Conservation (phyloP, 2,797 vertebrate species). For the Sebastes hubbsi region DNA sequence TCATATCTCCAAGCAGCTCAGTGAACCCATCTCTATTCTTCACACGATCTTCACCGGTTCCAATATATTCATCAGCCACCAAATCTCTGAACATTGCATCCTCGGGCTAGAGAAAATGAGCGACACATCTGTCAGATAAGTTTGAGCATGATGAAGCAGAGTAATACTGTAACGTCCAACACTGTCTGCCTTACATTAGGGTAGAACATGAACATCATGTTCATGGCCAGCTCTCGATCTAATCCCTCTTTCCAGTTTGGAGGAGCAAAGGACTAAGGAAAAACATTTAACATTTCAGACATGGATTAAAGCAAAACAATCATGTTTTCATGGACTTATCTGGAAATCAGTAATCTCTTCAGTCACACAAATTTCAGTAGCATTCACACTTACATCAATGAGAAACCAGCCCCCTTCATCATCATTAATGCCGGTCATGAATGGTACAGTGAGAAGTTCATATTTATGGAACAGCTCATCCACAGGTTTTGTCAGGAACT, state of each 20-base stretch:
- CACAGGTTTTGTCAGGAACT: slow-evolving; percentile 67
- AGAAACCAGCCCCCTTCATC: slow-evolving; percentile 76
- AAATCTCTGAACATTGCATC: slow-evolving; percentile 38
- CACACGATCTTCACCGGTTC: slow-evolving; percentile 58
- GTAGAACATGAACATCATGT: slow-evolving; percentile 3
- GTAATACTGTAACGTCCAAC: neutral
- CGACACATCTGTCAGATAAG: neutral
- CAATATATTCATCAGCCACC: slow-evolving; percentile 79
- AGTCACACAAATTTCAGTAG: neutral
- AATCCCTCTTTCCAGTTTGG: slow-evolving; percentile 79
- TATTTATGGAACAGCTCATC: slow-evolving; percentile 57
- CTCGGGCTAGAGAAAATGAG: slow-evolving; percentile 50
- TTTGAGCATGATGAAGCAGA: neutral
- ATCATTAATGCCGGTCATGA: slow-evolving; percentile 78
- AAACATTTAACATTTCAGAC: slow-evolving; percentile 1
- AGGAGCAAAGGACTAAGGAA: slow-evolving; percentile 52
- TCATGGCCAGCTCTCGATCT: slow-evolving; percentile 42
- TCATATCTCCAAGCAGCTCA: slow-evolving; percentile 76
- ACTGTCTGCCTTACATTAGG: slow-evolving; percentile 66
- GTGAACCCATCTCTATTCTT: slow-evolving; percentile 79
- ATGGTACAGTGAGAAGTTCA: slow-evolving; percentile 72
- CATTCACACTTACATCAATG: slow-evolving; percentile 56
- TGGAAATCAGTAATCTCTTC: neutral
- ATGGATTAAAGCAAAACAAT: neutral
- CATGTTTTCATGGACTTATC: no score